Evolutionary conservation across 2,113 vertebrate species (phyloP).

Genomic region (Semnornis frantzii): DNA sequence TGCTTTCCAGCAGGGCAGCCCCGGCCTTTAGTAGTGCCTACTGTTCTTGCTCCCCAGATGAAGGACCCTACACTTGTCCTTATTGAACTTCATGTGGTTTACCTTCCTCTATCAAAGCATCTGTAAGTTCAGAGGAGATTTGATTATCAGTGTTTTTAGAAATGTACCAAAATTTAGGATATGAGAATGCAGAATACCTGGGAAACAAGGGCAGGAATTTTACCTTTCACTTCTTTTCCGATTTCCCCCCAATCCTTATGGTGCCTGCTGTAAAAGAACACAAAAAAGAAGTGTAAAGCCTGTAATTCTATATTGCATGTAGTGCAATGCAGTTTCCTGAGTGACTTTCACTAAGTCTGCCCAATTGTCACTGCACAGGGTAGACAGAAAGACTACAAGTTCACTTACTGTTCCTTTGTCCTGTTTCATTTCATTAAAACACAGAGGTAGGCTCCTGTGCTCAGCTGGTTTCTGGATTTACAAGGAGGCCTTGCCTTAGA

Average conservation of each 20-base stretch:
- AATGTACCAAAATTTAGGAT: neutral
- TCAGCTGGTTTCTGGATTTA: constrained; percentile 13
- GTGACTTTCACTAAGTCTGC: constrained; percentile 3
- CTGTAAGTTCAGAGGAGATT: neutral
- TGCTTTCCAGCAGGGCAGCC: too few relatives aligned
- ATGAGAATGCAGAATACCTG: neutral
- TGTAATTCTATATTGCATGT: neutral
- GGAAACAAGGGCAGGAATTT: neutral
- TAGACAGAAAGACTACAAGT: neutral
- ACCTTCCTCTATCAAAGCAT: neutral
- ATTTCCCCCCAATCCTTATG: neutral
- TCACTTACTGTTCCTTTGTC: neutral
- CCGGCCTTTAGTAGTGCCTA: too few relatives aligned
- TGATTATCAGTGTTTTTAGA: neutral
- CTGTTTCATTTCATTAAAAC: neutral
- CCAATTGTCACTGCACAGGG: neutral
- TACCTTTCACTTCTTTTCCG: neutral
- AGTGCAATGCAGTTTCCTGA: neutral
- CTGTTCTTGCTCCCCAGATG: too few relatives aligned
- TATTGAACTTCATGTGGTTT: too few relatives aligned
- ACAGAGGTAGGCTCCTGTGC: neutral
- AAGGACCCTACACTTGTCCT: too few relatives aligned
- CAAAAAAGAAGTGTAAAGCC: neutral
- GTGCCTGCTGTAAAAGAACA: neutral
- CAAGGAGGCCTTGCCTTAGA: neutral